Evolutionary conservation across 2,797 vertebrate species (phyloP), one percentile per base, ranked within the genome.

Genomic region (Hydrolagus colliei): DNA sequence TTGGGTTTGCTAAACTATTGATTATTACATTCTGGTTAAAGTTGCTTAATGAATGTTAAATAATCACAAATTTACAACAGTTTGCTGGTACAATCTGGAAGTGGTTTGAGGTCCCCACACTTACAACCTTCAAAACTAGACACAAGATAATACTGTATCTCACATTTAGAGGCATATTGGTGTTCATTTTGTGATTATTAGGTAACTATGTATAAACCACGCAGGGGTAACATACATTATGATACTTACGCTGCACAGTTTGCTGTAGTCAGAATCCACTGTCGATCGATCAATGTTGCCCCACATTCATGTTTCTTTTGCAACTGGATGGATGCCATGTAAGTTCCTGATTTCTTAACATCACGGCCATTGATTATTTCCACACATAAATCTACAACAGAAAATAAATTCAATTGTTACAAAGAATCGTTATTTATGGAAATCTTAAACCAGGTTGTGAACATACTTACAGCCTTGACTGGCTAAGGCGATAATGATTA

Each of bases 321-420:
- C 0, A 0, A 11, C 71, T 0, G 0, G 80, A 94, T 88, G 13
- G 89, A 86, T 74, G 88, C 94, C 93, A 94, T 95, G 80, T 90
- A 95, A 20, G 93, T 92, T 89, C 89, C 93, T 0, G 94, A 93
- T 73, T 94, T 92, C 73, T 0, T 0, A n/a, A 91, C 92, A 89
- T 88, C 65, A 0, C 0, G 0, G 85, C 93, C 94, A 87, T 93
- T 92, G 78, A 93, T 88, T 52, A 94, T 95, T 72, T 91, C 79
- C 9, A 9, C 88, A 85, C 91, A 91, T 12, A 86, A 86, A 88
- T 88, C 93, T 94, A 59, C 79, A 71, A 12, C 71, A 71, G n/a
- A 52, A 77, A 61, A 20, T 9, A 2, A 68, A 2, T 8, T 5
- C n/a, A 35, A 52, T 35, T 71, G 41, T 68, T 84, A 71, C 65